Base-by-base conservation (phyloP, 2,888 invertebrate genomes). In the Troides oblongomaculatus region DNA sequence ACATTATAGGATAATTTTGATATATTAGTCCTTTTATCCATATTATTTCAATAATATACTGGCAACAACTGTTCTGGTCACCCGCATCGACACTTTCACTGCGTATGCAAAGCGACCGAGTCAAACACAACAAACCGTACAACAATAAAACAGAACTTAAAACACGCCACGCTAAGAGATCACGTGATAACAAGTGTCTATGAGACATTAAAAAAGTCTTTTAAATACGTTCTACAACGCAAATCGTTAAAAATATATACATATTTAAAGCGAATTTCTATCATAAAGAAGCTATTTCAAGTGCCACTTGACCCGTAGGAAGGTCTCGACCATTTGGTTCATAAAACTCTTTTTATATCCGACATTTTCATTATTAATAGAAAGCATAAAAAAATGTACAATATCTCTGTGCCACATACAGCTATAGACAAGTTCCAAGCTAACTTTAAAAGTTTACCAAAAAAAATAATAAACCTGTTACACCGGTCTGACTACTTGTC, bases 31-130 rank as follows among this genome's bases (percentile, higher is more conserved):
- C n/a, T 43, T 58, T 23, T 58, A 58, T 17, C 21, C 14, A n/a
- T 21, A 46, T 46, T 14, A 4, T 4, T 10, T 14, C 14, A 12
- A 69, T 18, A 69, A 12, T 39, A 72, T 73, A 74, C 71, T 69
- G 71, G 73, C 71, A 69, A 72, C 72, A 5, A 30, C 30, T 30
- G 30, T 30, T 72, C 76, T 67, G 75, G 75, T 72, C 74, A 75
- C 75, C 76, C 74, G 76, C 75, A 78, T 76, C 76, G 79, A 77
- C 82, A 91, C 90, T 92, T 91, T 91, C 91, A 91, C 91, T 90
- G 79, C 78, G 77, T 77, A 76, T 76, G 74, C 79, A 70, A 46
- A 39, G 60, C 57, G 23, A 53, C 10, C 39, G 39, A 43, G 70
- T 8, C 67, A 30, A 69, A 69, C 57, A 63, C 5, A 8, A 30